Evolutionary conservation across 2,888 invertebrate genomes (phyloP), one percentile per base, ranked within the genome.

Genomic region (Cepaea hortensis): DNA sequence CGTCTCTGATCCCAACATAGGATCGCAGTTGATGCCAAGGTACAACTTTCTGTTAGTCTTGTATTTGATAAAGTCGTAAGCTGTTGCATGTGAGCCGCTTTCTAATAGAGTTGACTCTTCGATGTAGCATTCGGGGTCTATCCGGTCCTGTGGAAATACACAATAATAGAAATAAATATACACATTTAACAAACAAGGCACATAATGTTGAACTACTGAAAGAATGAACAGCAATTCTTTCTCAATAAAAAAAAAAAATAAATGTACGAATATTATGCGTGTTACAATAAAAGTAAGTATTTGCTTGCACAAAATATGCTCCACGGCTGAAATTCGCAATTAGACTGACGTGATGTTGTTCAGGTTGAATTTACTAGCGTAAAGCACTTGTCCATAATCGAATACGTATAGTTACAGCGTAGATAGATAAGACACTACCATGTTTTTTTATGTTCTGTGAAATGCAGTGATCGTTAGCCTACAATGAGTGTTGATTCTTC

Each of bases 11-110:
- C 79, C 79, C 55, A 80, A 20, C 61, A 85, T 46, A 5, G 85
- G 80, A 9, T 85, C 80, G 46, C 85, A 85, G 72, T 85, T 68
- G 23, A 85, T 85, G 3, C 85, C 85, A 61, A 85, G 61, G 61
- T 85, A 85, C 9, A 55, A 73, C 46, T 85, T 75, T 46, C 46
- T 61, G 61, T 62, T 11, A 11, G 13, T 75, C 35, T 61, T 61
- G 76, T 84, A 84, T 46, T 48, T 75, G 20, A 65, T 46, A 46
- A 84, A 84, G 7, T 84, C 84, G 35, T 84, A 84, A 4, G 75
- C 61, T 62, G 35, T 65, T 3, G 61, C 48, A 5, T 62, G 76
- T 3, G 84, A 84, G 1, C 84, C 84, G 0, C 15, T 65, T 6
- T 20, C n/a, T 18, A 72, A 15, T 15, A 73, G 35, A 6, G 61